Base-by-base conservation (phyloP, 2,888 invertebrate species). In the Pachymerium ferrugineum region DNA sequence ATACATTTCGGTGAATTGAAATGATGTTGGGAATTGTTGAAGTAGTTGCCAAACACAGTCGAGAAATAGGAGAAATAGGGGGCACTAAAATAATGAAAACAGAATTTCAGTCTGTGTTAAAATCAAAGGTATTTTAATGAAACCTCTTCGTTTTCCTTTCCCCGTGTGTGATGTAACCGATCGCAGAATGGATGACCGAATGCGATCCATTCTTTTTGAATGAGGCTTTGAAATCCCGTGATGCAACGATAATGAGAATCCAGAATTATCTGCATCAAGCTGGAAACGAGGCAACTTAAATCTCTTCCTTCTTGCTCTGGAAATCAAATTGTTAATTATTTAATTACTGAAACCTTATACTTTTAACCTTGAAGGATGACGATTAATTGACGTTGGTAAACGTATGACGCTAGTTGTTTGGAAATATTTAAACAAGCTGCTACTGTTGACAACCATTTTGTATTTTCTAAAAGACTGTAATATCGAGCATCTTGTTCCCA, bases 181-280 rank as follows among this genome's bases (percentile, higher is more conserved):
- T 79, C 88, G 80, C 88, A 88, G 83, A 94, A 94, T 0, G 93
- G 94, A 83, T 97, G 97, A 29, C 96, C 96, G 77, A 95, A 85
- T 0, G 92, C 90, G 3, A 97, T 86, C 97, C 97, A 98, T 81
- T 97, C 97, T 81, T 96, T 94, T 83, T 97, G 95, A 73, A 97
- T 85, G 42, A 97, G 86, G 74, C 90, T 89, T 83, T 96, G 94
- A 83, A 97, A 94, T 73, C 97, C 97, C 47, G 87, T 86, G 76
- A 92, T 87, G 3, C 93, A 92, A 73, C 97, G 87, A 83, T 86
- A 92, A 81, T 90, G 85, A 0, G 93, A 89, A 85, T 97, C 97
- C 74, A 95, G 82, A 69, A 96, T 84, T 72, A 97, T 84, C 85
- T 97, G 97, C 14, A 90, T 89, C 75, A 98, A 84, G 79, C 91